phyloP scores from a whole-genome alignment of 2,888 invertebrate species.

The Archips xylosteana region DNA sequence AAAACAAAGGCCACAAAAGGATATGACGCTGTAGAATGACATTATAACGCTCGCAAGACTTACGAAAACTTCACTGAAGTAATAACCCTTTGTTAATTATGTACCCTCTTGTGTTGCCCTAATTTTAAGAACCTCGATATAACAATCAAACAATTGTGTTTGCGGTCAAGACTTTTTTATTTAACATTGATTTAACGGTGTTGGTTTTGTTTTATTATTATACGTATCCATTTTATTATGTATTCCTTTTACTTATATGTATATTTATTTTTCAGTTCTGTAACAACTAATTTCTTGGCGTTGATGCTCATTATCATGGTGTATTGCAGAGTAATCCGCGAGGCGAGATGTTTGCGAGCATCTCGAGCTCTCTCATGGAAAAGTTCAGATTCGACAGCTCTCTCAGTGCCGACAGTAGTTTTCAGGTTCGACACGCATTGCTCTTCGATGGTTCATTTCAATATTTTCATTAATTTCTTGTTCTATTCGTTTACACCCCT shows the following conservation, averaged over 20 bases:
- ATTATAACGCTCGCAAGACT: conserved; percentile 22
- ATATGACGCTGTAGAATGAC: conserved; percentile 19
- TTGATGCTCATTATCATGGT: conserved; percentile 59
- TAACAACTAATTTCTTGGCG: conserved; percentile 43
- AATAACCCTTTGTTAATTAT: conserved; percentile 8
- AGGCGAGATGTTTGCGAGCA: conserved; percentile 93
- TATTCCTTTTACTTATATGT: conserved; percentile 50
- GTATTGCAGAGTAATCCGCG: conserved; percentile 89
- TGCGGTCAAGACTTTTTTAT: neutral
- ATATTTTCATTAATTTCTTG: conserved; percentile 51
- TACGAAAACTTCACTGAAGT: conserved; percentile 25
- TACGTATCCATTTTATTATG: conserved; percentile 49
- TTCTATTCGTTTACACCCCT: conserved; percentile 45
- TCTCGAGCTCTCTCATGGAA: conserved; percentile 92
- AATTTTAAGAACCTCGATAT: neutral
- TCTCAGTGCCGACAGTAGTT: conserved; percentile 90
- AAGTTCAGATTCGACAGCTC: conserved; percentile 92
- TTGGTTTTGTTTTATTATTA: conserved; percentile 33
- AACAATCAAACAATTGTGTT: neutral
- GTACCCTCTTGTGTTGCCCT: conserved; percentile 18
- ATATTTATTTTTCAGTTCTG: conserved; percentile 65
- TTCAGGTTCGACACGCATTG: conserved; percentile 87
- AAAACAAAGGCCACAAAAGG: conserved; percentile 21
- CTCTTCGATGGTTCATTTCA: conserved; percentile 69
- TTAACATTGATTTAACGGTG: conserved; percentile 17